Base-by-base conservation (phyloP, 23 tunicate genomes). In the Clavelina lepadiformis region DNA sequence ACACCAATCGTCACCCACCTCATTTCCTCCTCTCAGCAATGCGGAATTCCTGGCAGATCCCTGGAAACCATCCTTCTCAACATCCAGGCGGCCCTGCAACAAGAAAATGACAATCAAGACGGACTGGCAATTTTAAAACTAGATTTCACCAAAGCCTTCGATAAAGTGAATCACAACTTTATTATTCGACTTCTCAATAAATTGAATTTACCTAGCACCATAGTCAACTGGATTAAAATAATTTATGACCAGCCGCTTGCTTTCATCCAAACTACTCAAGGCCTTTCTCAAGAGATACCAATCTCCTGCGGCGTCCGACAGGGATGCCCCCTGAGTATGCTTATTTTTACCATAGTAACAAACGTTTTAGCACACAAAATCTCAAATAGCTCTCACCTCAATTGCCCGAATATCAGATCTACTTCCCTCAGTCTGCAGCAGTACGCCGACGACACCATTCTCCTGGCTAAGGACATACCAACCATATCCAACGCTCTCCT, bases 271-370 rank as follows among this genome's bases (percentile, higher is more conserved):
- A 27, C 23, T 6, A 53, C 20, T 27, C 20, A 53, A 6, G 21
- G 23, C 20, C 59, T 53, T 53, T n/a, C 59, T 11, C 27, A 53
- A 6, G 5, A 8, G 7, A 53, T 53, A 6, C 59, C 59, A 7
- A 7, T 53, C 22, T n/a, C 20, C 5, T 8, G 21, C 20, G 59
- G 59, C 15, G 23, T 53, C 5, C 59, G 59, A 13, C 59, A 53
- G 22, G 59, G 59, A 6, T 53, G 59, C 22, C 59, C 59, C 5
- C 22, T 53, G 21, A 53, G 59, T n/a, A 53, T 53, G 59, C 59
- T 53, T 53, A 24, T 53, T 13, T 53, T 53, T 53, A 53, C 21
- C 21, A 6, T 53, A 27, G 59, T 27, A n/a, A 53, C 59, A 6
- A 27, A 53, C 21, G 59, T 53, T 7, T 27, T 53, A 11, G 21